phyloP scores from a whole-genome alignment of 2,888 invertebrate genomes.

The Heliconius cydno region DNA sequence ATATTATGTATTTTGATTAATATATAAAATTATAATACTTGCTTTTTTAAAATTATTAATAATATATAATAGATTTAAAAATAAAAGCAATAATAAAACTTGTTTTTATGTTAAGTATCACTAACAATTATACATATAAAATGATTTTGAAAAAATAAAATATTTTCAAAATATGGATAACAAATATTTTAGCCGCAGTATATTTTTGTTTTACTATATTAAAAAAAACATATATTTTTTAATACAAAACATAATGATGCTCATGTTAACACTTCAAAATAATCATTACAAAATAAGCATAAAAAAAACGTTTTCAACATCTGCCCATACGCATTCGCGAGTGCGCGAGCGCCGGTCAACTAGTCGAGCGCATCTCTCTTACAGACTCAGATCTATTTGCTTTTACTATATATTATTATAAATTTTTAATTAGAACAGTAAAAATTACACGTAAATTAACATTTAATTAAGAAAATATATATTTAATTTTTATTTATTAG shows the following conservation, averaged over 20 bases:
- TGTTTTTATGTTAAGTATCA: too few species aligned
- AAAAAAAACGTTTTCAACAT: slow-evolving; percentile 62
- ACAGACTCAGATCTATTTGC: slow-evolving; percentile 47
- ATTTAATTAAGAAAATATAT: too few species aligned
- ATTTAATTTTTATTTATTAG: not conserved
- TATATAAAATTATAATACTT: too few species aligned
- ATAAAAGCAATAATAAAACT: too few species aligned
- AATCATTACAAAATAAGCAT: slow-evolving; percentile 31
- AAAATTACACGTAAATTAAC: not conserved
- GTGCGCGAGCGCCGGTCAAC: slow-evolving; percentile 55
- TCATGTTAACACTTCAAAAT: not conserved
- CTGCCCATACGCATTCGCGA: slow-evolving; percentile 55
- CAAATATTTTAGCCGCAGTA: too few species aligned
- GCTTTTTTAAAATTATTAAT: too few species aligned
- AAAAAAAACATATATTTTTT: not conserved
- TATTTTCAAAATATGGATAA: too few species aligned
- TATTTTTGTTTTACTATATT: too few species aligned
- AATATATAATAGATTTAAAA: too few species aligned
- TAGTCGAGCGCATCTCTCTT: slow-evolving; percentile 52
- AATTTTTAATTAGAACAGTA: not conserved
- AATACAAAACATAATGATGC: not conserved
- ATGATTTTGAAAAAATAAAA: too few species aligned
- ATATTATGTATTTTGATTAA: too few species aligned
- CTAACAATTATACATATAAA: too few species aligned
- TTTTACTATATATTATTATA: slow-evolving; percentile 36